These are phyloP conservation scores for Drosophila helvetica DNA, from an alignment of 2,888 invertebrate genomes.

Conservation along the genomic window DNA sequence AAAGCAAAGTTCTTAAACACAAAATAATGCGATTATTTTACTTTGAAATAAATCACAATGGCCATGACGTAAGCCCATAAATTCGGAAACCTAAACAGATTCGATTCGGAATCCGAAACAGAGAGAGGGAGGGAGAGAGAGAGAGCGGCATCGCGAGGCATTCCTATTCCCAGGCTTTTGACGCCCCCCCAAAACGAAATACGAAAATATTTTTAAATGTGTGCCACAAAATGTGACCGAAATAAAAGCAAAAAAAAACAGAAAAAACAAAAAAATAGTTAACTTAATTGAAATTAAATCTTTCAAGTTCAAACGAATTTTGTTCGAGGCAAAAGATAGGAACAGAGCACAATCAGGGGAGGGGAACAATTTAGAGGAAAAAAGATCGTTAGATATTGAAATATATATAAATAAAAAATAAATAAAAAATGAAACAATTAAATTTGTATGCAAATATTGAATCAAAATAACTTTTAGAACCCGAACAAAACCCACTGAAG, in stretches of 20 bases:
- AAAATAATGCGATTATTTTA: neutral
- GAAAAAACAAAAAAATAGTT: neutral
- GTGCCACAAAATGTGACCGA: conserved; percentile 36
- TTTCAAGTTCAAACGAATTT: too few species aligned
- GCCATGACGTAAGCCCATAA: conserved; percentile 30
- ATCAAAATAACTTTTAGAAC: too few species aligned
- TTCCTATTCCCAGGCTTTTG: conserved; percentile 18
- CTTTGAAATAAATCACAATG: conserved; percentile 34
- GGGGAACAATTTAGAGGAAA: too few species aligned
- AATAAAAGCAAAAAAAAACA: conserved; percentile 13
- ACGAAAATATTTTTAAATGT: conserved; percentile 39
- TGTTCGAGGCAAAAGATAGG: too few species aligned
- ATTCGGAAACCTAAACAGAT: conserved; percentile 15
- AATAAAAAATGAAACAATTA: too few species aligned
- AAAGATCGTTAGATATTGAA: too few species aligned
- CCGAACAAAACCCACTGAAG: too few species aligned
- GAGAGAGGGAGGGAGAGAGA: conserved; percentile 11
- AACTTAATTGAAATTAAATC: conserved; percentile 8
- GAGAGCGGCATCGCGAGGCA: neutral
- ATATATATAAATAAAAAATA: too few species aligned
- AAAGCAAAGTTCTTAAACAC: conserved; percentile 31
- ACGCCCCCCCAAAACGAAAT: conserved; percentile 18
- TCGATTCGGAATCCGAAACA: conserved; percentile 26
- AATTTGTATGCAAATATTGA: too few species aligned
- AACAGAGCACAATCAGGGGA: too few species aligned